These are phyloP conservation scores for Pagrus major DNA, from an alignment of 2,113 vertebrate genomes.

Conservation along the genomic window DNA sequence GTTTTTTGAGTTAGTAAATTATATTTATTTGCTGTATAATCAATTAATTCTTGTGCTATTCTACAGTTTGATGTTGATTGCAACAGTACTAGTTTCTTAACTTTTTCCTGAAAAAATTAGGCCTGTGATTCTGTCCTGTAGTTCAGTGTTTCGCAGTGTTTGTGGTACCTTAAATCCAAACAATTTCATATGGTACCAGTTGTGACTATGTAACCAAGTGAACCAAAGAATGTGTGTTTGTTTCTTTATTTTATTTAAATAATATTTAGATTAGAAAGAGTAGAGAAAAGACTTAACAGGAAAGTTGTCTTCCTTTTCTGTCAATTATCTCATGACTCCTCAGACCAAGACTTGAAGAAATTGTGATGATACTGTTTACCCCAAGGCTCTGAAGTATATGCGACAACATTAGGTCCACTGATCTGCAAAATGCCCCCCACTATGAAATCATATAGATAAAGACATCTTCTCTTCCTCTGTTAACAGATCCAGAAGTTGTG, in stretches of 20 bases:
- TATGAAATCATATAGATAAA: not conserved
- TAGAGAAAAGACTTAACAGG: not conserved
- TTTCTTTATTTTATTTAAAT: not conserved
- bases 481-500: constrained; percentile 96
- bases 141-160: not conserved
- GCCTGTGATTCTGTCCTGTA: not conserved
- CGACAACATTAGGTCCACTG: not conserved
- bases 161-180: not conserved
- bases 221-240: not conserved
- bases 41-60: not conserved
- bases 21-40: not conserved
- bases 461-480: not conserved
- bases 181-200: not conserved
- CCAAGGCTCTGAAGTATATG: too few relatives aligned
- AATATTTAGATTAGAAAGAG: not conserved
- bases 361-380: not conserved
- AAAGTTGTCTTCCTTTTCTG: not conserved
- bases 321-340: not conserved
- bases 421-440: not conserved
- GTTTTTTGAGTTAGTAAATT: not conserved
- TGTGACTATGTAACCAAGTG: not conserved
- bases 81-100: not conserved
- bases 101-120: not conserved
- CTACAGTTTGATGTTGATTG: not conserved
- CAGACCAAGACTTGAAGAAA: too few relatives aligned